Base-by-base conservation (phyloP, 2,797 vertebrate genomes). In the Pampus argenteus region DNA sequence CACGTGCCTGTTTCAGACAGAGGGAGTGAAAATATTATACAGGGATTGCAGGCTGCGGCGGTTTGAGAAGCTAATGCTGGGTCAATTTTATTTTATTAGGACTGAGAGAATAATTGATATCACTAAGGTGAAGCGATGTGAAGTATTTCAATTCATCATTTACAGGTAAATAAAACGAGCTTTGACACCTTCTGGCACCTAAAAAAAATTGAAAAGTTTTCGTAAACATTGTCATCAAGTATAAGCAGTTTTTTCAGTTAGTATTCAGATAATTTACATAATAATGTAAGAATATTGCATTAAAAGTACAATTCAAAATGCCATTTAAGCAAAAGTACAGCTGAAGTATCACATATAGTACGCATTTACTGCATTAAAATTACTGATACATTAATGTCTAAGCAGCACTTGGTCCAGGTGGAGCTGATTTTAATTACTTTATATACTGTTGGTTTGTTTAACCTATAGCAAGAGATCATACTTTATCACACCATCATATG, bases 81-180 rank as follows among this genome's bases (percentile, higher is more conserved):
- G 65, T 75, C 20, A 62, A 20, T 3, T 45, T 4, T n/a, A n/a
- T n/a, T n/a, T 50, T 28, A 42, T 77, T 54, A 70, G 23, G 59
- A 61, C 71, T 57, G 60, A 76, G n/a, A 67, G 69, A 84, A 81
- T 78, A 63, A 69, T 81, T 82, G 55, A 87, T 74, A 66, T 49
- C 14, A 13, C 20, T 7, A 58, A 63, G 59, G 78, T 23, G 20
- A 63, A 68, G 25, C 29, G 49, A 60, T 67, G 22, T 28, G 29
- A 60, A 38, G 34, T 38, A 15, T 71, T 61, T 70, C 31, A 28
- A 18, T 23, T 45, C 26, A 15, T 4, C n/a, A 54, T 44, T 54
- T 64, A 45, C 31, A 36, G 66, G 64, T 36, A 56, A 59, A 52
- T 52, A 14, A 20, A 9, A 25, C 13, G 34, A 56, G 28, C 44